phyloP scores from a whole-genome alignment of 2,797 vertebrate species.

The Dallia pectoralis region DNA sequence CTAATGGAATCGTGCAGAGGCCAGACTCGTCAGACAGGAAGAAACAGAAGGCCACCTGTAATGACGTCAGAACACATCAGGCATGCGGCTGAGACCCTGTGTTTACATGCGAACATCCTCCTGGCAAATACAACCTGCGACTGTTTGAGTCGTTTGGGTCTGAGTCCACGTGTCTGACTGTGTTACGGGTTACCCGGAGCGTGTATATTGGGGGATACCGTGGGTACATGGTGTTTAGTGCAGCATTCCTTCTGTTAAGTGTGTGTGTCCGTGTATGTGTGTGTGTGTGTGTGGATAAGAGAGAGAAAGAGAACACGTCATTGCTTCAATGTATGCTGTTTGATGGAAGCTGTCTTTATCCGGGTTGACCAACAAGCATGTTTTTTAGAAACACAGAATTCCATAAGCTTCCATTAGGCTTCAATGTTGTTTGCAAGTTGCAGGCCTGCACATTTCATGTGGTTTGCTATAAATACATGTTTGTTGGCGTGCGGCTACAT shows the following conservation, averaged over 20 bases:
- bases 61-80: neutral
- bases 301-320: neutral
- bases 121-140: no score
- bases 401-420: neutral
- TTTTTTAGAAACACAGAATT: neutral
- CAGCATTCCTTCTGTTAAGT: no score
- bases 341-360: neutral
- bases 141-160: no score
- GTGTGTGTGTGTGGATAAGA: neutral
- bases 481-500: no score
- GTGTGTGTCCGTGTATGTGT: no score
- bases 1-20: neutral
- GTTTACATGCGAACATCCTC: no score
- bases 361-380: neutral
- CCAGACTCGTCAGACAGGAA: conserved; percentile 39
- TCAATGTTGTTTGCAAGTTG: neutral
- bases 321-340: neutral
- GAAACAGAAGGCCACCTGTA: conserved; percentile 1
- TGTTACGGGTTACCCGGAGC: no score
- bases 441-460: neutral
- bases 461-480: no score
- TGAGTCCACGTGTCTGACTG: no score
- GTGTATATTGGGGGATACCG: no score
- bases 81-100: no score
- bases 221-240: no score